Percentiles rank a stretch among this genome's conserved stretches.
Conservation (phyloP, 1,140 invertebrate genomes). For the Lycorma delicatula region DNA sequence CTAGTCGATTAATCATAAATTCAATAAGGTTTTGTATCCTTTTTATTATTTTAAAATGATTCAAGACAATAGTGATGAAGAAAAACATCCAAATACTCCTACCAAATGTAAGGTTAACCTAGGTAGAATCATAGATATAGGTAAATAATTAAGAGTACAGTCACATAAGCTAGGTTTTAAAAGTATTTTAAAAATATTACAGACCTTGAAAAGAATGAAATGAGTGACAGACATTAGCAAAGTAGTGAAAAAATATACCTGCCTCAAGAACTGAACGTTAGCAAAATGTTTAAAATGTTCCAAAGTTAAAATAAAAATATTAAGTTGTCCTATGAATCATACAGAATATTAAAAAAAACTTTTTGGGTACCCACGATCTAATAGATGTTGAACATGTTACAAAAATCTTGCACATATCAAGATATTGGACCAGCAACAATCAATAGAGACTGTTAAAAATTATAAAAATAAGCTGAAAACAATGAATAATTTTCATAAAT, state of each 20-base stretch:
- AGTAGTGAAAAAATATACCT: constrained; percentile 15
- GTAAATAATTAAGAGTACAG: neutral
- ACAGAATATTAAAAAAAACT: neutral
- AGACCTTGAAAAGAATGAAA: neutral
- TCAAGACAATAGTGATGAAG: too few species aligned
- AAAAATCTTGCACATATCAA: too few species aligned
- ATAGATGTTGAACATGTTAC: neutral
- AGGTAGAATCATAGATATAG: too few species aligned
- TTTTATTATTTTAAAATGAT: too few species aligned
- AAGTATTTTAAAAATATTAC: neutral
- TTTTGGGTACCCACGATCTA: neutral
- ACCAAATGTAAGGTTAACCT: too few species aligned
- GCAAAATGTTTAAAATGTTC: constrained; percentile 19
- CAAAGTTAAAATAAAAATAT: constrained; percentile 1
- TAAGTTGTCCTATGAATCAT: constrained; percentile 12
- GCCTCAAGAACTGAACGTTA: constrained; percentile 18
- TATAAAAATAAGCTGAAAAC: neutral
- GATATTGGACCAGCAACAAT: neutral
- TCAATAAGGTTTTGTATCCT: too few species aligned
- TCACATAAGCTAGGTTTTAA: neutral
- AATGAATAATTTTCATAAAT: constrained; percentile 13
- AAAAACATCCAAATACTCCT: too few species aligned
- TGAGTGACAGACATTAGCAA: neutral
- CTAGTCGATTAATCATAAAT: too few species aligned
- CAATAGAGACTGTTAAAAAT: neutral